Base-by-base conservation (phyloP, 53 echinoderm and acorn worm species). In the Hippasteria phrygiana region DNA sequence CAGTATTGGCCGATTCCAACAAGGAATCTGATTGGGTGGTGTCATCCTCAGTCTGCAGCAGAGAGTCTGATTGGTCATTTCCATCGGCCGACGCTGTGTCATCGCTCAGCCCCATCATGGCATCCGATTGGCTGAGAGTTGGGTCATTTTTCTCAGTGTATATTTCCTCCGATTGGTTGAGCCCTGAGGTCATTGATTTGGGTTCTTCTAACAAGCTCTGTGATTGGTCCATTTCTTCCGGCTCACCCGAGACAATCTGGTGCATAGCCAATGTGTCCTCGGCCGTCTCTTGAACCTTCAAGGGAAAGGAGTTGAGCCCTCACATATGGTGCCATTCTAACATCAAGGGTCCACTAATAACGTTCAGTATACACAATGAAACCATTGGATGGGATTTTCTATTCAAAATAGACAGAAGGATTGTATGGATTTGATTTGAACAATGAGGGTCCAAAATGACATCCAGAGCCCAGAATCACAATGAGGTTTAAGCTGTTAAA, bases 161-260 rank as follows among this genome's bases (percentile, higher is more conserved):
- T 31, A 83, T 70, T 5, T 18, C 48, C 62, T 83, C 83, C 29
- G 83, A 83, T 69, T 83, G 83, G 83, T 34, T 67, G 18, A 83
- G 50, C 24, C 69, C 83, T n/a, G 66, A 45, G 1, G 83, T 46
- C 47, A 83, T 83, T 16, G 83, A 66, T 69, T 83, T 83, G 9
- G 47, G 66, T 43, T 88, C 79, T 62, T 88, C 66, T 69, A 88
- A 87, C 88, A 91, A 36, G 74, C 64, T 79, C 48, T 79, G 56
- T 77, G 91, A 91, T 91, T 91, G 87, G 88, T 87, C 87, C 33
- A 87, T 53, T 87, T 91, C 91, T 40, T 70, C 87, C 20, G 37
- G 72, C 56, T 87, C 78, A 70, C 45, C 38, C 17, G 91, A 18
- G 35, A 75, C 86, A 75, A 77, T 85, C 47, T 86, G 33, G 53